A percentile compares a stretch with the other conserved stretches of the same genome.
These are phyloP conservation scores for Helleia helle DNA, from an alignment of 2,888 invertebrate genomes.

Conservation along the genomic window DNA sequence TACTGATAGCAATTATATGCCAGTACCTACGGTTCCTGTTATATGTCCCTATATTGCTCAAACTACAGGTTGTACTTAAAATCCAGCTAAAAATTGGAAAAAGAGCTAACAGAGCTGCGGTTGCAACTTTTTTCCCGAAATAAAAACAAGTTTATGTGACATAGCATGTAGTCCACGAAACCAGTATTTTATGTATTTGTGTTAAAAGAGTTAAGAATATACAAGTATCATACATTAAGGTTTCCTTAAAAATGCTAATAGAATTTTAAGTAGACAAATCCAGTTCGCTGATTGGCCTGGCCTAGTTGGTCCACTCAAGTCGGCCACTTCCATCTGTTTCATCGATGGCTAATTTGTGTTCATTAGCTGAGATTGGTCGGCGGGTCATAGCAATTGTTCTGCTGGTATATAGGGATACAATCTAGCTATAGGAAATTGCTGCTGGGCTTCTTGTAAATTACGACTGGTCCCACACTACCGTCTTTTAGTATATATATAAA, in stretches of 20 bases:
- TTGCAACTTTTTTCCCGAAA: not conserved
- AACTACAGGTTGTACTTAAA: too few relatives aligned
- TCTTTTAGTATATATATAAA: too few relatives aligned
- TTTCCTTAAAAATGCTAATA: constrained; percentile 6
- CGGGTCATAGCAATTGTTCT: constrained; percentile 41
- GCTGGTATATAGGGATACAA: constrained; percentile 12
- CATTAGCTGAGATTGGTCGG: constrained; percentile 61
- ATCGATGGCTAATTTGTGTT: constrained; percentile 57
- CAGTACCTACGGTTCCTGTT: too few relatives aligned
- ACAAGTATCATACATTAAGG: constrained; percentile 3
- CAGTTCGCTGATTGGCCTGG: constrained; percentile 21
- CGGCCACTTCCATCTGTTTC: constrained; percentile 34
- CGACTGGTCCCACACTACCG: too few relatives aligned
- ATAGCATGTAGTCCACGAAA: not conserved
- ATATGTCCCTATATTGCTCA: too few relatives aligned
- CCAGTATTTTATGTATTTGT: constrained; percentile 6
- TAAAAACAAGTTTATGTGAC: not conserved
- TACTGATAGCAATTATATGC: too few relatives aligned
- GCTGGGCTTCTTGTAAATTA: too few relatives aligned
- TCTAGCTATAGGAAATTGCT: constrained; percentile 2
- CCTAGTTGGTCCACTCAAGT: constrained; percentile 22
- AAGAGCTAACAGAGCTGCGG: too few relatives aligned
- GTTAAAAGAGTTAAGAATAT: constrained; percentile 5
- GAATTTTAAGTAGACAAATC: constrained; percentile 6
- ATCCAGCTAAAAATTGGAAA: too few relatives aligned